Percentiles rank a stretch among this genome's conserved stretches.
phyloP scores from a whole-genome alignment of 2,797 vertebrate species.

The Pachyuromys duprasi region DNA sequence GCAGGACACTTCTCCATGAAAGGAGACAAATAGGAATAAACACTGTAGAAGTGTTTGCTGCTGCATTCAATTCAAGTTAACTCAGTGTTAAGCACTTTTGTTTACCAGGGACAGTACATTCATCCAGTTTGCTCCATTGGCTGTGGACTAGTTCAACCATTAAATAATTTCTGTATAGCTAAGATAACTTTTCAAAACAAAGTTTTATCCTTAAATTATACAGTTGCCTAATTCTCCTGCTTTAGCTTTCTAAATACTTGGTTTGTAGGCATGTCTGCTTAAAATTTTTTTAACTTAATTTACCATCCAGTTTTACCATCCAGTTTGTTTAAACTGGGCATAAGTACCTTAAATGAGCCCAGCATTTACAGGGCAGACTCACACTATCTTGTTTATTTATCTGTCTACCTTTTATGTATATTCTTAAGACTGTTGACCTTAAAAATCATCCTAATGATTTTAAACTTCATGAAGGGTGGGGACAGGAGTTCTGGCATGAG shows the following conservation, averaged over 20 bases:
- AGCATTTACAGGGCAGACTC: slow-evolving; percentile 39
- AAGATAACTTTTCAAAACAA: slow-evolving; percentile 48
- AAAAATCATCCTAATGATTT: slow-evolving; percentile 57
- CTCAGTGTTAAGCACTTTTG: neutral
- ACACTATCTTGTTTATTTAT: slow-evolving; percentile 14
- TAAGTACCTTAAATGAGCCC: neutral
- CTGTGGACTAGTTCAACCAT: neutral
- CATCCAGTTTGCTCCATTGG: neutral
- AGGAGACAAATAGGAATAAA: neutral
- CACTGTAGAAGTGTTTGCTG: neutral
- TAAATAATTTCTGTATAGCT: slow-evolving; percentile 38
- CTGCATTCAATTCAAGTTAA: neutral
- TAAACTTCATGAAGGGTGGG: slow-evolving; percentile 41
- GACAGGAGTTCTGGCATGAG: neutral
- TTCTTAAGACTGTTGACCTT: slow-evolving; percentile 44
- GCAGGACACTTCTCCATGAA: slow-evolving; percentile 23
- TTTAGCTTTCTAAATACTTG: neutral
- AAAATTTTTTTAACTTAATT: slow-evolving; percentile 15
- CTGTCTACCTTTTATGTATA: neutral
- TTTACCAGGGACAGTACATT: neutral
- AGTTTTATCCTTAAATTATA: slow-evolving; percentile 41
- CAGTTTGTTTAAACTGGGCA: slow-evolving; percentile 16
- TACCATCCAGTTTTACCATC: slow-evolving; percentile 1
- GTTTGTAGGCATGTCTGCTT: neutral
- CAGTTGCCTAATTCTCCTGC: neutral